These are phyloP conservation scores for Calcarius ornatus DNA, from an alignment of 2,113 vertebrate species.

Conservation along the genomic window DNA sequence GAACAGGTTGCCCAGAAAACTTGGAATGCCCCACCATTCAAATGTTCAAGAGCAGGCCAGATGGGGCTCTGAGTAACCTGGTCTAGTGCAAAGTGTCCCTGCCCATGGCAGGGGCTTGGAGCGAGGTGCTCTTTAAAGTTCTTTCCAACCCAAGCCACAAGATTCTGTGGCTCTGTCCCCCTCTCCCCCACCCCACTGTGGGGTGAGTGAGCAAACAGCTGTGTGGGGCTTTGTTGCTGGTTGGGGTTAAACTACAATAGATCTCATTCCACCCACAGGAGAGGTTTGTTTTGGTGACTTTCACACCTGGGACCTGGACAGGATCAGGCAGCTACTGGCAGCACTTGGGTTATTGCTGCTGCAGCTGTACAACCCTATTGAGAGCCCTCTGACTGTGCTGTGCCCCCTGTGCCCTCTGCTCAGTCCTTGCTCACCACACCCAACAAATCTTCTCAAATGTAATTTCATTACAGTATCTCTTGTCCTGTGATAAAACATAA, in stretches of 20 bases:
- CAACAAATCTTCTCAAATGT: neutral
- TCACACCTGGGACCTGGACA: neutral
- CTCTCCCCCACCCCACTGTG: neutral
- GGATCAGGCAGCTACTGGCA: neutral
- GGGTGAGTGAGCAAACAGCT: neutral
- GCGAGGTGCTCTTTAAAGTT: neutral
- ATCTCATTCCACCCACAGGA: neutral
- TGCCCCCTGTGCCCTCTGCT: neutral
- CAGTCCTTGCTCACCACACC: neutral
- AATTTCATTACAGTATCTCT: neutral
- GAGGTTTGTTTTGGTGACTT: neutral
- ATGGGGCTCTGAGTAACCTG: neutral
- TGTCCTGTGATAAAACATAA: neutral
- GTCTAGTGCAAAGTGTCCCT: neutral
- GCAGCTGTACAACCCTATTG: fast-evolving
- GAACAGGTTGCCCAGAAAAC: neutral
- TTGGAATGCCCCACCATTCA: neutral
- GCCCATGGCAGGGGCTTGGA: neutral
- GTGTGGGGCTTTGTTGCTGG: neutral
- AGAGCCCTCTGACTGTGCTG: neutral
- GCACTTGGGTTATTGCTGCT: neutral
- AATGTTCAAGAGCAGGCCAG: neutral
- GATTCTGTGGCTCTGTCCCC: neutral
- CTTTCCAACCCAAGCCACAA: neutral
- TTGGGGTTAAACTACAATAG: neutral